Conservation (phyloP, 2,888 invertebrate species). For the Torymus texanus region DNA sequence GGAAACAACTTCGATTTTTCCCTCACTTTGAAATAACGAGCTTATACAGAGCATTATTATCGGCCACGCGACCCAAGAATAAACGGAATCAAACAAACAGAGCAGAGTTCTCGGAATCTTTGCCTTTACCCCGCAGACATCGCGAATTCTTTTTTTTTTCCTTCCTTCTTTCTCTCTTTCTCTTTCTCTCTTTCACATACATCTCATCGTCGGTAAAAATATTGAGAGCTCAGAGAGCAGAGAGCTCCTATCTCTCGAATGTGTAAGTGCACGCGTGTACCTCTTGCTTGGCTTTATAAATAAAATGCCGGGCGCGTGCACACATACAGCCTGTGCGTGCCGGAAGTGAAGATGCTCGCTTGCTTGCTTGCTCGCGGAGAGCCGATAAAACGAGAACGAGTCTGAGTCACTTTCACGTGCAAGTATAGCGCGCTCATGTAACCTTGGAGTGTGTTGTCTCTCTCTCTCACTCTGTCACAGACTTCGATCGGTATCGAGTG, state of each 20-base stretch:
- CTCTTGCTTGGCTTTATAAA: slow-evolving; percentile 39
- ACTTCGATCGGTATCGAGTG: slow-evolving; percentile 21
- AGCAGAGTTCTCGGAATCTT: too few relatives aligned
- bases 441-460: too few relatives aligned
- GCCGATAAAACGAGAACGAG: neutral
- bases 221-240: neutral
- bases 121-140: too few relatives aligned
- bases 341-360: slow-evolving; percentile 14
- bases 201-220: slow-evolving; percentile 21
- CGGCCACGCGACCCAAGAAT: too few relatives aligned
- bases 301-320: slow-evolving; percentile 13
- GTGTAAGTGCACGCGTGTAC: neutral
- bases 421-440: too few relatives aligned
- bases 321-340: neutral
- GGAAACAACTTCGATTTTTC: too few relatives aligned
- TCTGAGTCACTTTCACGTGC: slow-evolving; percentile 17
- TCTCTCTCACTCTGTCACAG: too few relatives aligned
- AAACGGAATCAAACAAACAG: too few relatives aligned
- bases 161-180: neutral
- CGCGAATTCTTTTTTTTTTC: neutral
- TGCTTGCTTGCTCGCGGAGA: too few relatives aligned
- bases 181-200: neutral
- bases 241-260: neutral
- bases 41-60: too few relatives aligned
- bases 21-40: too few relatives aligned